phyloP scores from a whole-genome alignment of 2,797 vertebrate species.

The Sphaeramia orbicularis region DNA sequence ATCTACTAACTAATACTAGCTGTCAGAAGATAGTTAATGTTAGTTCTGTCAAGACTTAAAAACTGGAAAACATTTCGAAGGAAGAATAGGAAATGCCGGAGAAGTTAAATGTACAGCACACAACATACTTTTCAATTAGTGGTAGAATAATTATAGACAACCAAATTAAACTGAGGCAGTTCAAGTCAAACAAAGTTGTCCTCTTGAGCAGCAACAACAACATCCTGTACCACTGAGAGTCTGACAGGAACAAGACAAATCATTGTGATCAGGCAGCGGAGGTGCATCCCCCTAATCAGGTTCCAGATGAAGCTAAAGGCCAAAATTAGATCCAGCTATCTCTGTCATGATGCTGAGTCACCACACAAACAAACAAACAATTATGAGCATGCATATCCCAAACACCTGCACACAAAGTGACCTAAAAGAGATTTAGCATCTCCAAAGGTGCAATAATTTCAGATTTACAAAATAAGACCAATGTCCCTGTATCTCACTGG shows the following conservation, averaged over 20 bases:
- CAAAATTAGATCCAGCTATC: conserved; percentile 71
- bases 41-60: too few species aligned
- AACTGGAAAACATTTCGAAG: too few species aligned
- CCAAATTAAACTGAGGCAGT: not conserved
- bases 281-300: conserved; percentile 65
- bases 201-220: conserved; percentile 40
- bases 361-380: conserved; percentile 44
- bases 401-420: conserved; percentile 11
- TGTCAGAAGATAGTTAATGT: too few species aligned
- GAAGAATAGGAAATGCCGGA: too few species aligned
- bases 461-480: too few species aligned
- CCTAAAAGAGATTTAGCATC: conserved; percentile 28
- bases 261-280: conserved; percentile 63
- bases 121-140: too few species aligned
- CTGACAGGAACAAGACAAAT: conserved; percentile 68
- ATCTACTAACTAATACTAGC: too few species aligned
- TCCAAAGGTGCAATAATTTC: not conserved
- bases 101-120: too few species aligned
- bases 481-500: too few species aligned
- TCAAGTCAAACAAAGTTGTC: conserved; percentile 33
- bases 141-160: too few species aligned
- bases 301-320: conserved; percentile 57
- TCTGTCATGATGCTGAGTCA: conserved; percentile 71
- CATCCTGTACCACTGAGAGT: conserved; percentile 60
- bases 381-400: conserved; percentile 18